Evolutionary conservation across 2,113 vertebrate species (phyloP), one percentile per base, ranked within the genome.

Genomic region (Corydoras sp.): DNA sequence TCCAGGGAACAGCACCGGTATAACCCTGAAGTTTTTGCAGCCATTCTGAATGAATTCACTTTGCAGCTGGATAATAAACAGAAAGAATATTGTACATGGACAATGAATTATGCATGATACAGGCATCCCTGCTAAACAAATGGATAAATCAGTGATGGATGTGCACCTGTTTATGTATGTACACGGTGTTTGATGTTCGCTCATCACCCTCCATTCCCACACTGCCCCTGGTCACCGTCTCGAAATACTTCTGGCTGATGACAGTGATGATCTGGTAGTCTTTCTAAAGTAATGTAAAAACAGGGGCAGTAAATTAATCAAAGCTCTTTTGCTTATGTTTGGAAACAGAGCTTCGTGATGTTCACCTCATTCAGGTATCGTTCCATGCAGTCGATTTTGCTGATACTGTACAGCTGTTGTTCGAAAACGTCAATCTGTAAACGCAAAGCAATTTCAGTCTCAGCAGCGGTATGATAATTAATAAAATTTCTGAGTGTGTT

Each of bases 311-410:
- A 5, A 32, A 15, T 50, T 30, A 32, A 32, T 67, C 63, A 43
- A 31, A 12, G 51, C 35, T 43, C 35, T 2, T 5, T 43, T 43
- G 4, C 35, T 43, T 5, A 5, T 43, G 35, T 2, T 2, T 24
- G 18, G 7, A 43, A 43, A 43, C 4, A 64, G 5, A 2, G 13
- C 14, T 66, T 10, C 54, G 14, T 0, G 10, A 5, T 13, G 9
- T n/a, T 74, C 67, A 85, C 83, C 81, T 85, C 75, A n/a, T 79
- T 83, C 50, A 85, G 81, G 68, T 81, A 85, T 76, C 78, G 75
- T 69, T 85, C 83, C 80, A 82, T 85, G 64, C 78, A 83, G 72
- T 85, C 83, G 4, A 85, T 85, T 64, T 82, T 83, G 75, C 81
- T 85, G 76, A 85, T 82, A 65, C 83, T 83, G 69, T 71, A 77